Percentiles rank a stretch among this genome's conserved stretches.
Evolutionary conservation across 2,888 invertebrate genomes (phyloP).

Genomic region (Oscheius sp.): DNA sequence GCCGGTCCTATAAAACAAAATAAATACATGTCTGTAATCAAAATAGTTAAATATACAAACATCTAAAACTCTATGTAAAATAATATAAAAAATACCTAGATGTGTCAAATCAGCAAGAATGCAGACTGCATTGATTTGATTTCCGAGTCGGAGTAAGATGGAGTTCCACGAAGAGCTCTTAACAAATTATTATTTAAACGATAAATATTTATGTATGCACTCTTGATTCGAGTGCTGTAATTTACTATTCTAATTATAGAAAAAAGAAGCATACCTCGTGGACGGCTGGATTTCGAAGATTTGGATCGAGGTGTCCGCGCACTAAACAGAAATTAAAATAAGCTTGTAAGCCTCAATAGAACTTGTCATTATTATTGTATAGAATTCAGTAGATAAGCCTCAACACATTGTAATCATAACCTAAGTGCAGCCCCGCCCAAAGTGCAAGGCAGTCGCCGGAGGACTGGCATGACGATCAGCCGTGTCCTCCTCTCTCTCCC

Average conservation of each 20-base stretch:
- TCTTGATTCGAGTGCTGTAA: conserved; percentile 30
- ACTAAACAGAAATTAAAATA: conserved; percentile 25
- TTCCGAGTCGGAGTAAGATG: conserved; percentile 19
- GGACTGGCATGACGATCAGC: too few relatives aligned
- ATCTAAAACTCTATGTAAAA: conserved; percentile 23
- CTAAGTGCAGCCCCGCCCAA: too few relatives aligned
- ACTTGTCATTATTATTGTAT: too few relatives aligned
- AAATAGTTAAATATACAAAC: conserved; percentile 22
- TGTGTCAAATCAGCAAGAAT: conserved; percentile 27
- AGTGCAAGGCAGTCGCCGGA: too few relatives aligned
- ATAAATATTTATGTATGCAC: neutral
- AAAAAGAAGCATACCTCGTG: conserved; percentile 31
- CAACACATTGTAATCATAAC: too few relatives aligned
- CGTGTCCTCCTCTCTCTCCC: too few relatives aligned
- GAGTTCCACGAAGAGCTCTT: conserved; percentile 30
- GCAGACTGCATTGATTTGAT: conserved; percentile 27
- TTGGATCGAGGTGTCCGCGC: conserved; percentile 28
- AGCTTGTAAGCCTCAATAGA: too few relatives aligned
- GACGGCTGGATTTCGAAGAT: conserved; percentile 29
- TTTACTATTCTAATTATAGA: conserved; percentile 22
- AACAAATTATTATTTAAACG: conserved; percentile 29
- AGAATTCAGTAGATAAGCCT: too few relatives aligned
- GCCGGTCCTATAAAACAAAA: conserved; percentile 32
- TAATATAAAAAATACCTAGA: conserved; percentile 31
- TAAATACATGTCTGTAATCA: conserved; percentile 14